A percentile compares a stretch with the other conserved stretches of the same genome.
Conservation (phyloP, 1,140 invertebrate species). For the Meloidogyne chitwoodi region DNA sequence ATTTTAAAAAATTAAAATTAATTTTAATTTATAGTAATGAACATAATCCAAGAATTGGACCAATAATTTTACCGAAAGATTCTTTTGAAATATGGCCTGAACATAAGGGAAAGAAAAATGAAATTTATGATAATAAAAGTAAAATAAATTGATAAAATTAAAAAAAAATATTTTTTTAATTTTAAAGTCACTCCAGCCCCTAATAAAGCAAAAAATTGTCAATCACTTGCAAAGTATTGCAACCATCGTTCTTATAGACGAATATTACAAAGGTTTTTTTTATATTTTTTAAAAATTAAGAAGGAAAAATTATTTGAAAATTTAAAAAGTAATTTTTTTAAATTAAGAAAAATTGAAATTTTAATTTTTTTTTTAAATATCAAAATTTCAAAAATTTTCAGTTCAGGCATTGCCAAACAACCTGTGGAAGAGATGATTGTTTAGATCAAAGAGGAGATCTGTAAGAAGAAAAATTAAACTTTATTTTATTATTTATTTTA, state of each 20-base stretch:
- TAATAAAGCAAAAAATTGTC: background rate
- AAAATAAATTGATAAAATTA: no score
- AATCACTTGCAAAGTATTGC: background rate
- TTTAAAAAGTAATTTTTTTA: no score
- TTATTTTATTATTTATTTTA: background rate
- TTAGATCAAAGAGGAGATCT: conserved; percentile 1
- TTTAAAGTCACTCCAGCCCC: background rate
- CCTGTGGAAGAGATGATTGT: conserved; percentile 4
- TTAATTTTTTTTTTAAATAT: no score
- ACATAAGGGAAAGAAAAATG: background rate
- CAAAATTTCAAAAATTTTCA: no score
- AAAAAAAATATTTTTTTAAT: background rate
- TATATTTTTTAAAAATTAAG: background rate
- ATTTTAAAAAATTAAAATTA: background rate
- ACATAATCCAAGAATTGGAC: background rate
- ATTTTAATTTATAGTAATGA: background rate
- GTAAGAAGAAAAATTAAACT: background rate
- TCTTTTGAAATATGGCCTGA: background rate
- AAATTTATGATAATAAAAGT: background rate
- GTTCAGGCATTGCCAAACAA: conserved; percentile 1
- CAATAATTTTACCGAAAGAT: background rate
- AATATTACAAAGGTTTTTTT: background rate
- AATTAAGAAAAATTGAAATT: background rate
- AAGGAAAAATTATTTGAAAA: no score
- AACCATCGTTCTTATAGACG: background rate